Conservation (phyloP, 2,113 vertebrate genomes). For the Ptilonorhynchus violaceus region DNA sequence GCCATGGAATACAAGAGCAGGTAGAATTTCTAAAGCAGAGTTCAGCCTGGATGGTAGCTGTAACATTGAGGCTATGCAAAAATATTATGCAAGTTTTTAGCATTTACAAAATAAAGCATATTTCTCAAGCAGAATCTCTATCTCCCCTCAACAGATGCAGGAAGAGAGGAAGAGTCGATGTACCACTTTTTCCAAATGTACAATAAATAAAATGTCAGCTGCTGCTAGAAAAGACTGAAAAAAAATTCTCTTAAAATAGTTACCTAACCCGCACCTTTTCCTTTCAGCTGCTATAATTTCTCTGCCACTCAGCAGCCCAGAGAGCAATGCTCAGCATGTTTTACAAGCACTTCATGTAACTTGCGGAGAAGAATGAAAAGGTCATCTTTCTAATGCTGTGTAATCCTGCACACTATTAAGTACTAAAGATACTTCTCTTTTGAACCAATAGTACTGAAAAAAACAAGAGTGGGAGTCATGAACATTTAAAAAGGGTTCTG, state of each 20-base stretch:
- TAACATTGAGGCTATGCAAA: neutral
- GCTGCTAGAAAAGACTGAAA: neutral
- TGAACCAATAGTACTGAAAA: neutral
- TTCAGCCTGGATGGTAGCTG: neutral
- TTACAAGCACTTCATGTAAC: conserved; percentile 44
- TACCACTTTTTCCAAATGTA: neutral
- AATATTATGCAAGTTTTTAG: neutral
- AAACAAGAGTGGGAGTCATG: neutral
- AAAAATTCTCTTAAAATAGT: conserved; percentile 2
- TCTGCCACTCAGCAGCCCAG: conserved; percentile 28
- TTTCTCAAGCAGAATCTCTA: neutral
- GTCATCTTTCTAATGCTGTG: conserved; percentile 19
- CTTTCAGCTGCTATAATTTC: conserved; percentile 49
- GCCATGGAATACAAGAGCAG: neutral
- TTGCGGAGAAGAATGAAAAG: neutral
- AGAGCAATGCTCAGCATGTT: conserved; percentile 31
- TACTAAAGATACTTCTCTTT: neutral
- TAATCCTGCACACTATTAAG: neutral
- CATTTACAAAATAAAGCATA: neutral
- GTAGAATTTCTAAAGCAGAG: neutral
- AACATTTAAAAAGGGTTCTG: neutral
- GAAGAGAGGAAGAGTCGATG: neutral
- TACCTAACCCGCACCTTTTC: conserved; percentile 22
- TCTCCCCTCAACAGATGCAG: neutral
- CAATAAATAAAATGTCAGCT: neutral